Evolutionary conservation across 1,140 invertebrate species (phyloP), one percentile per base, ranked within the genome.

Genomic region (Formica selysi): DNA sequence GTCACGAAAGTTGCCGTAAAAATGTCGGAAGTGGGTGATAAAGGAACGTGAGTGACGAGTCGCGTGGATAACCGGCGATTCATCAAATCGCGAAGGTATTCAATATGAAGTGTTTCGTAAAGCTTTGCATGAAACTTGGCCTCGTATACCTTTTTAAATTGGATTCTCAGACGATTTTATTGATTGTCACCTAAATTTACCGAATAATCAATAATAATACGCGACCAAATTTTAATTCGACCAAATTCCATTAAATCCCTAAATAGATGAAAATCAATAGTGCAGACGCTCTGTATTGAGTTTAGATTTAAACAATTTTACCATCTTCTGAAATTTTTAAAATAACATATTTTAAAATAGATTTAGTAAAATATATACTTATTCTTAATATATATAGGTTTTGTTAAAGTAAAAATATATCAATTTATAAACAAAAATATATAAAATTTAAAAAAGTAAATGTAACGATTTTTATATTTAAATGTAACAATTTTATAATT

Each of bases 61-160:
- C 73, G 89, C 80, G 84, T 90, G 74, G 5, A 57, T 88, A 89
- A 90, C 87, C 80, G 80, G 80, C 80, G 76, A 90, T 89, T 87
- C 70, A 89, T 89, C 80, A 87, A 80, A 62, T 36, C 41, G 86
- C 67, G 48, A 65, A 54, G 22, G 32, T 32, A 4, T 32, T 32
- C 26, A 51, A 59, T 54, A 44, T 51, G 22, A 22, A 32, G 7
- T 79, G 44, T 68, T 79, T 79, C n/a, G 29, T 38, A 32, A 76
- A 76, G 74, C 36, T 76, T 48, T 51, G 6, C 36, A 5, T n/a
- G 38, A 76, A 44, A 48, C 13, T 26, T 78, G n/a, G 2, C 3
- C 1, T 41, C 8, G 6, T 36, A 41, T 68, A 54, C 13, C 51
- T 36, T 65, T 13, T 51, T 19, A 8, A 68, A 79, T 67, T 79